These are phyloP conservation scores for Pteronura brasiliensis DNA, from an alignment of 2,113 vertebrate species.

Conservation along the genomic window DNA sequence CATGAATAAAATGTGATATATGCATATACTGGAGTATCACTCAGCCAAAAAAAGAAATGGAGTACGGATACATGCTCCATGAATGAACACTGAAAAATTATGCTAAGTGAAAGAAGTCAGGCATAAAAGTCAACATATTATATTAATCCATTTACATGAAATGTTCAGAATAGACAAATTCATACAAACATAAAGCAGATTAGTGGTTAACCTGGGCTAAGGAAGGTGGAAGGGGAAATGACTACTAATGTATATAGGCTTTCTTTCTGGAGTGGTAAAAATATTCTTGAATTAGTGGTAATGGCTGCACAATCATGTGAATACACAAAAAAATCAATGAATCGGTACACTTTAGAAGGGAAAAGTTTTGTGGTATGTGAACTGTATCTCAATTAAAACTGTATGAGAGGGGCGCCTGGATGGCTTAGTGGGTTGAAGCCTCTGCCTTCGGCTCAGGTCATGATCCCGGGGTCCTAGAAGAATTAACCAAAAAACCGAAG, in stretches of 20 bases:
- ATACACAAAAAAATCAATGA: conserved; percentile 25
- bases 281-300: not conserved
- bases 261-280: not conserved
- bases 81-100: not conserved
- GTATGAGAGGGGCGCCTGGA: no score
- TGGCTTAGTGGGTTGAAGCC: no score
- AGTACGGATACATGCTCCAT: not conserved
- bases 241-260: conserved; percentile 18
- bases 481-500: not conserved
- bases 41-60: not conserved
- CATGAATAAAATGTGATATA: conserved; percentile 4
- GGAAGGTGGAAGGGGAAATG: not conserved
- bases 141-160: conserved; percentile 4
- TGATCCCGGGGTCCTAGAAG: not conserved
- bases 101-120: not conserved
- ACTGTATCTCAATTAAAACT: not conserved
- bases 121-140: not conserved
- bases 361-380: not conserved
- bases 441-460: no score
- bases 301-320: not conserved
- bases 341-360: not conserved
- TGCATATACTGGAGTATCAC: not conserved
- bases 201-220: not conserved
- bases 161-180: conserved; percentile 6
- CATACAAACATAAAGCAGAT: not conserved